These are phyloP conservation scores for Indicator indicator DNA, from an alignment of 2,113 vertebrate genomes.

Conservation along the genomic window DNA sequence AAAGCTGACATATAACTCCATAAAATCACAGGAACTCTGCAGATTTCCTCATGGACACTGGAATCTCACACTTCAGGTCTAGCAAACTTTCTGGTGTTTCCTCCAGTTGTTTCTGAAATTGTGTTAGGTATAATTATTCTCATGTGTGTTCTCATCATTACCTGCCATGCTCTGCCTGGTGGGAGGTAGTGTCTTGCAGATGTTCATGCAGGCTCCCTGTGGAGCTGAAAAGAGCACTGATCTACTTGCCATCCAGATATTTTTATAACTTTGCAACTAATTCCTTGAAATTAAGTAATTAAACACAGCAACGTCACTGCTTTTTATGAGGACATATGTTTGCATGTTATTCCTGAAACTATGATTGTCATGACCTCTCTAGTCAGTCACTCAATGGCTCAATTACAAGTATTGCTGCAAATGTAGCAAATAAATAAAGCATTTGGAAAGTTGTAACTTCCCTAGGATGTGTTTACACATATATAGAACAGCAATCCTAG, in stretches of 20 bases:
- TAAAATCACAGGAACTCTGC: not conserved
- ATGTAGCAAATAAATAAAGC: not conserved
- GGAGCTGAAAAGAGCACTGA: constrained; percentile 14
- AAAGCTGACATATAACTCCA: not conserved
- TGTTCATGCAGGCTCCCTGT: not conserved
- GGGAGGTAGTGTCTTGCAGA: constrained; percentile 21
- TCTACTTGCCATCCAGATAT: not conserved
- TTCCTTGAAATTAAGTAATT: constrained; percentile 9
- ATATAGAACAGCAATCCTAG: not conserved
- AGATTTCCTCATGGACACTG: not conserved
- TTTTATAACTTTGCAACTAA: constrained; percentile 1
- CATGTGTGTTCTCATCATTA: constrained; percentile 28
- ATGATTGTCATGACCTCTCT: not conserved
- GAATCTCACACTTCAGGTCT: not conserved
- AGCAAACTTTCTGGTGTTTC: not conserved
- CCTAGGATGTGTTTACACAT: not conserved
- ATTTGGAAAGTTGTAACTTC: not conserved
- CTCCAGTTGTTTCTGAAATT: not conserved
- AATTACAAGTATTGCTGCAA: not conserved
- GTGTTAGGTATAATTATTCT: constrained; percentile 35
- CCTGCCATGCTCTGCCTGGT: constrained; percentile 43
- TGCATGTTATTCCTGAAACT: not conserved
- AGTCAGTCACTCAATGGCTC: not conserved
- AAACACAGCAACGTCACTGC: not conserved
- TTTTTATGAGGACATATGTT: not conserved